phyloP scores from a whole-genome alignment of 2,888 invertebrate species.

The Chrysina gloriosa region DNA sequence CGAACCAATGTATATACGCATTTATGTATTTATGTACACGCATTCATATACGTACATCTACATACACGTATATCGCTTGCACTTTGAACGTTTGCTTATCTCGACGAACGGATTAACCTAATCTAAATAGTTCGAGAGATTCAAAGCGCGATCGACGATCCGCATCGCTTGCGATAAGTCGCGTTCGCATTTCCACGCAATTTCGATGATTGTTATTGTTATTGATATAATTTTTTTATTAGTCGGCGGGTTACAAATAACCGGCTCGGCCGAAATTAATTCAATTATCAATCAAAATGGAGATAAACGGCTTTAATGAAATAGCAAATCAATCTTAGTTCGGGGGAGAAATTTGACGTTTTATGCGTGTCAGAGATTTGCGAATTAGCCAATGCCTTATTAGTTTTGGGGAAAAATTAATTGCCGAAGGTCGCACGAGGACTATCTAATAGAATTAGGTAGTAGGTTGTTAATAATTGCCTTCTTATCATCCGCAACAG shows the following conservation, averaged over 20 bases:
- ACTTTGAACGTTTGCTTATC: not conserved
- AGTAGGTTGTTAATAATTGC: too few relatives aligned
- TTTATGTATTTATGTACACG: not conserved
- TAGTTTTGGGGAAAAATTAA: too few relatives aligned
- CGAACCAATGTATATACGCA: not conserved
- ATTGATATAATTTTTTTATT: not conserved
- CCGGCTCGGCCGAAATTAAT: not conserved
- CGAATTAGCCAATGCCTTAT: not conserved
- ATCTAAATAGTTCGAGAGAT: conserved; percentile 22
- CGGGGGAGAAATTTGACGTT: conserved; percentile 5
- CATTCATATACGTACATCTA: not conserved
- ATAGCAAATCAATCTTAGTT: not conserved
- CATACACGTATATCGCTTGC: too few relatives aligned
- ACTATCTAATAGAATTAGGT: too few relatives aligned
- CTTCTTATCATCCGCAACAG: too few relatives aligned
- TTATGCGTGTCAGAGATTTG: not conserved
- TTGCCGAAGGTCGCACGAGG: too few relatives aligned
- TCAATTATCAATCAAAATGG: conserved; percentile 28
- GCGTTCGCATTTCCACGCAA: conserved; percentile 15
- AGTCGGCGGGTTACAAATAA: not conserved
- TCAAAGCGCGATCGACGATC: not conserved
- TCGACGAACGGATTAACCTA: conserved; percentile 7
- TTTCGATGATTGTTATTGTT: conserved; percentile 15
- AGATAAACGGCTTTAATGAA: not conserved
- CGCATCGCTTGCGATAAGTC: not conserved